Evolutionary conservation across 2,888 invertebrate genomes (phyloP).

Genomic region (Ischnus inquisitorius): DNA sequence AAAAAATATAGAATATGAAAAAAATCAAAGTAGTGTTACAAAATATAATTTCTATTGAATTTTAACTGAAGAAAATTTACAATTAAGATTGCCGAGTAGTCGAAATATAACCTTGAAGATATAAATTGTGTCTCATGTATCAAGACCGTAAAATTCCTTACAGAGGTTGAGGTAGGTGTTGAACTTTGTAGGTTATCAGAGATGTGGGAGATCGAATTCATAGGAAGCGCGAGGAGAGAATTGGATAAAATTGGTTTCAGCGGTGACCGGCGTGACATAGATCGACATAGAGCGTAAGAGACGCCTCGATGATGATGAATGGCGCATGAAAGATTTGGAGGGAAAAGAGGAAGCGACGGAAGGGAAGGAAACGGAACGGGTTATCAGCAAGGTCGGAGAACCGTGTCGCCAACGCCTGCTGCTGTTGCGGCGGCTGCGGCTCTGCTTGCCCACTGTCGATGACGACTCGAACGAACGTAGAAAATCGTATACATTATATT

Average conservation of each 20-base stretch:
- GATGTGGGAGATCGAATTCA: neutral
- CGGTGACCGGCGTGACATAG: neutral
- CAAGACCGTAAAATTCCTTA: too few species aligned
- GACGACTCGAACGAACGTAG: neutral
- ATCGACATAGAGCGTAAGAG: neutral
- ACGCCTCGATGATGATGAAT: neutral
- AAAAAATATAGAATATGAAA: too few species aligned
- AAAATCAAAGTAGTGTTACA: too few species aligned
- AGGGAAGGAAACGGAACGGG: constrained; percentile 44
- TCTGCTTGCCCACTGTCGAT: neutral
- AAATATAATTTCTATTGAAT: too few species aligned
- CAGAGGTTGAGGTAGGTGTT: too few species aligned
- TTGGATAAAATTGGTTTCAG: neutral
- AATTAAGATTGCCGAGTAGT: too few species aligned
- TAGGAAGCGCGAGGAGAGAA: neutral
- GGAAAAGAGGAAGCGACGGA: constrained; percentile 16
- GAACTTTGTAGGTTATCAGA: too few species aligned
- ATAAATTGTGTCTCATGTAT: too few species aligned
- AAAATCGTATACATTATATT: constrained; percentile 13
- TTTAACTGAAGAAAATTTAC: too few species aligned
- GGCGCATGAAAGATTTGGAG: constrained; percentile 4
- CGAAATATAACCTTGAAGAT: too few species aligned
- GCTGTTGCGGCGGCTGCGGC: neutral
- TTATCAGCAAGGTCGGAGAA: constrained; percentile 68
- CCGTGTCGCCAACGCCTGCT: constrained; percentile 41